A percentile compares a stretch with the other conserved stretches of the same genome.
Evolutionary conservation across 2,113 vertebrate species (phyloP).

Genomic region (Odobenus rosmarus): DNA sequence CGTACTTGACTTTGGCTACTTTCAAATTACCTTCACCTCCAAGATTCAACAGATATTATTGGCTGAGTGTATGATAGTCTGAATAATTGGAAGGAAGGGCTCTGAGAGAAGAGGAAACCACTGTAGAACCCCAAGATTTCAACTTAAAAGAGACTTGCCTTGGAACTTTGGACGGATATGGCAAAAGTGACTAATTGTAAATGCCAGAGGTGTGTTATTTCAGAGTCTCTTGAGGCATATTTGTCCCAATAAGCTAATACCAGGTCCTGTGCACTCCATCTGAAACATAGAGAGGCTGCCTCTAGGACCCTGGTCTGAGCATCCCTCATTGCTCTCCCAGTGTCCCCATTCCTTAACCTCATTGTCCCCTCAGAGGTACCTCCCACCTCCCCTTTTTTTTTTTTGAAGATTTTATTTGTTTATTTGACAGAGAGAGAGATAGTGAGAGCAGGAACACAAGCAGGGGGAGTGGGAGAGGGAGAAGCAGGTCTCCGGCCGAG

Average conservation of each 20-base stretch:
- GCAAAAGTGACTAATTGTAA: neutral
- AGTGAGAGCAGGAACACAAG: too few species aligned
- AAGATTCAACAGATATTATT: neutral
- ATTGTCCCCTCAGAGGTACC: accelerated
- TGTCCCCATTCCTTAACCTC: neutral
- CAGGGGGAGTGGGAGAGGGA: too few species aligned
- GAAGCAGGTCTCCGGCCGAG: too few species aligned
- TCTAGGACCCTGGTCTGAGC: accelerated
- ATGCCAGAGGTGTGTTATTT: neutral
- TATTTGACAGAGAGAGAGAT: too few species aligned
- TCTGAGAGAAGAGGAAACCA: too few species aligned
- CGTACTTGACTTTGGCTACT: neutral
- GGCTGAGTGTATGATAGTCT: neutral
- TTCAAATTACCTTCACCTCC: neutral
- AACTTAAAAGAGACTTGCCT: neutral
- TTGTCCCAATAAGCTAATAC: accelerated
- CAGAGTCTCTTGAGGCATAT: neutral
- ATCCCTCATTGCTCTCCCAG: too few species aligned
- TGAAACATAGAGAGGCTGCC: neutral
- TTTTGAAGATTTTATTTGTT: too few species aligned
- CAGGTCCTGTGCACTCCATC: accelerated
- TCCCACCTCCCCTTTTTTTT: neutral
- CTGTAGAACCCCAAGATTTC: neutral
- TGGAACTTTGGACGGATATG: neutral
- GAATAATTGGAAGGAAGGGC: neutral